Evolutionary conservation across 2,113 vertebrate species (phyloP), one percentile per base, ranked within the genome.

Genomic region (Lipophrys pholis): DNA sequence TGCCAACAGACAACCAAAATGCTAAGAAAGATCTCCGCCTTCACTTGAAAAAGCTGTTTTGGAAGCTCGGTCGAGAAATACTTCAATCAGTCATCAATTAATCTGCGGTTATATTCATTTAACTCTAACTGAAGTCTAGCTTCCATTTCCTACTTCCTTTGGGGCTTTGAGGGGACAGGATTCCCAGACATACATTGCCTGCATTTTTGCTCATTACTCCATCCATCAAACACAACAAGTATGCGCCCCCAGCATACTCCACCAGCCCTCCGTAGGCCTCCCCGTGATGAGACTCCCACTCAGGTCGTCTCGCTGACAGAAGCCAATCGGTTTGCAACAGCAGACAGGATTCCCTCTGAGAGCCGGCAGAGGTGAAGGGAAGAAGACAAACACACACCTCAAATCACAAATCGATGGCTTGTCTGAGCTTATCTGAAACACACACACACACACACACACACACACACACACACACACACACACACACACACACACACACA

Each of bases 241-340:
- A 35, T 30, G 10, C 1, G 30, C 15, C 42, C n/a, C n/a, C n/a
- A n/a, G n/a, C n/a, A 11, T 6, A 38, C 2, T 0, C 36, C 55
- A 7, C 69, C 73, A 43, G 41, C 50, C 11, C 75, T 78, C 73
- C 51, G 55, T 60, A 59, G 74, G 73, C 54, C 48, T 49, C 59
- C 69, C 62, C 50, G 60, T 84, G 88, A 85, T 45, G 50, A 56
- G 85, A 83, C 80, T 88, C 43, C 50, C 66, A 81, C 89, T 87
- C 73, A 90, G 76, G 50, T 42, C 55, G 62, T 75, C 54, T 21
- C 46, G 54, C 72, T 55, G 70, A 73, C 49, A 12, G 41, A 41
- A 74, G 72, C 49, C 76, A 65, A 80, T 50, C 15, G 87, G 68
- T 69, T 41, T 78, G 75, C 64, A 53, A 41, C 8, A 4, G 67